Conservation (phyloP, 1,140 invertebrate genomes). For the Drosophila miranda region DNA sequence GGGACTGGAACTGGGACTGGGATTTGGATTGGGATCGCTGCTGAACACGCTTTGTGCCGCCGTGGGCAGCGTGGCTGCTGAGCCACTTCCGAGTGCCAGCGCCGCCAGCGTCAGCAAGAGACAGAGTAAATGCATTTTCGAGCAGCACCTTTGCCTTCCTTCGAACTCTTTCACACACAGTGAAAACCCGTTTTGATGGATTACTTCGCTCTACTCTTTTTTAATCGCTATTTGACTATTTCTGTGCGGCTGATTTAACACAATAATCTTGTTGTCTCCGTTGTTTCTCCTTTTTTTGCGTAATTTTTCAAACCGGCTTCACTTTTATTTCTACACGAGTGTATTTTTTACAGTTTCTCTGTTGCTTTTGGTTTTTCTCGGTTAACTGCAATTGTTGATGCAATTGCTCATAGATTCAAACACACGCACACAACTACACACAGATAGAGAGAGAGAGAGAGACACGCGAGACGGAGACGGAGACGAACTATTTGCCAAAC, state of each 20-base stretch:
- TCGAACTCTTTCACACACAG: slow-evolving; percentile 37
- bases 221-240: slow-evolving; percentile 36
- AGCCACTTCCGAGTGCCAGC: slow-evolving; percentile 66
- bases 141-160: slow-evolving; percentile 29
- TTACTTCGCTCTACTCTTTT: slow-evolving; percentile 34
- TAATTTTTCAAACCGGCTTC: slow-evolving; percentile 78
- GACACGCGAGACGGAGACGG: too few species aligned
- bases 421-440: slow-evolving; percentile 28
- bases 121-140: slow-evolving; percentile 57
- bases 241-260: slow-evolving; percentile 52
- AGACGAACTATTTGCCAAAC: slow-evolving; percentile 36
- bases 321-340: slow-evolving; percentile 73
- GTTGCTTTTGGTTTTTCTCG: slow-evolving; percentile 63
- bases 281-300: slow-evolving; percentile 54
- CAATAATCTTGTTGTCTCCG: slow-evolving; percentile 54
- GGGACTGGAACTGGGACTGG: slow-evolving; percentile 17
- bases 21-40: slow-evolving; percentile 31
- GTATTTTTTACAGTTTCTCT: slow-evolving; percentile 29
- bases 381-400: slow-evolving; percentile 79
- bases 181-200: slow-evolving; percentile 76
- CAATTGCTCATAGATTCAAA: slow-evolving; percentile 51
- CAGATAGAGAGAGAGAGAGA: not conserved
- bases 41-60: slow-evolving; percentile 52
- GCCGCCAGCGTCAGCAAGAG: slow-evolving; percentile 52
- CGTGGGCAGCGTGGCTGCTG: slow-evolving; percentile 52